These are phyloP conservation scores for Danionella dracula DNA, from an alignment of 2,797 vertebrate species.

Conservation along the genomic window DNA sequence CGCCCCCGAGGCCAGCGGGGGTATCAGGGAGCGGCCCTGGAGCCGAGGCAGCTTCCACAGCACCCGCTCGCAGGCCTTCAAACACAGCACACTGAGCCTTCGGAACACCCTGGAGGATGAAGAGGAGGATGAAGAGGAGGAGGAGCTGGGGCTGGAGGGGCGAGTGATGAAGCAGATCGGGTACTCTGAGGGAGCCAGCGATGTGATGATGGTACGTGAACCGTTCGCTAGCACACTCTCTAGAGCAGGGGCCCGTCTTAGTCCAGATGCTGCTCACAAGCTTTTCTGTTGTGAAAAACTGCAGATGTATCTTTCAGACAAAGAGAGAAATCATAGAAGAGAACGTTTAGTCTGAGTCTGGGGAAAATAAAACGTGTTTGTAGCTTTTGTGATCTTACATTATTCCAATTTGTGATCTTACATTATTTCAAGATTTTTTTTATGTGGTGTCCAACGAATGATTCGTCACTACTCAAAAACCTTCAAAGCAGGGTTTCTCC, in stretches of 20 bases:
- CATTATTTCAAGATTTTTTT: too few species aligned
- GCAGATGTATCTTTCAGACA: too few species aligned
- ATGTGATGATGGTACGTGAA: slow-evolving; percentile 70
- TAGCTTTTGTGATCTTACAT: too few species aligned
- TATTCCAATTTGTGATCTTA: too few species aligned
- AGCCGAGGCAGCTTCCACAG: slow-evolving; percentile 54
- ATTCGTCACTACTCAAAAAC: too few species aligned
- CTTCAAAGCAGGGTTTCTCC: too few species aligned
- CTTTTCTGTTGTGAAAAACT: background rate
- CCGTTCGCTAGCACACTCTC: slow-evolving; percentile 72
- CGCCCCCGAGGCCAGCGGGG: slow-evolving; percentile 50
- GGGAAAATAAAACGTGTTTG: too few species aligned
- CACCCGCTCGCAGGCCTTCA: slow-evolving; percentile 69
- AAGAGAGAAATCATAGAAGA: too few species aligned
- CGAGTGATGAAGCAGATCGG: slow-evolving; percentile 86
- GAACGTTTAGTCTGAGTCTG: too few species aligned
- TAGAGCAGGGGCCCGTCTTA: slow-evolving; percentile 85
- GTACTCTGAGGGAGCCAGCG: slow-evolving; percentile 49
- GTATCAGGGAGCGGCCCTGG: slow-evolving; percentile 33
- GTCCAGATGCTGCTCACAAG: background rate
- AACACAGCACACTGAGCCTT: slow-evolving; percentile 80
- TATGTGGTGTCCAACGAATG: too few species aligned
- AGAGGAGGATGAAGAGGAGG: slow-evolving; percentile 36
- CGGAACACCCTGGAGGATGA: slow-evolving; percentile 64
- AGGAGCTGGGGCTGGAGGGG: slow-evolving; percentile 36